A percentile compares a stretch with the other conserved stretches of the same genome.
These are phyloP conservation scores for Spea bombifrons DNA, from an alignment of 2,113 vertebrate genomes.

Conservation along the genomic window DNA sequence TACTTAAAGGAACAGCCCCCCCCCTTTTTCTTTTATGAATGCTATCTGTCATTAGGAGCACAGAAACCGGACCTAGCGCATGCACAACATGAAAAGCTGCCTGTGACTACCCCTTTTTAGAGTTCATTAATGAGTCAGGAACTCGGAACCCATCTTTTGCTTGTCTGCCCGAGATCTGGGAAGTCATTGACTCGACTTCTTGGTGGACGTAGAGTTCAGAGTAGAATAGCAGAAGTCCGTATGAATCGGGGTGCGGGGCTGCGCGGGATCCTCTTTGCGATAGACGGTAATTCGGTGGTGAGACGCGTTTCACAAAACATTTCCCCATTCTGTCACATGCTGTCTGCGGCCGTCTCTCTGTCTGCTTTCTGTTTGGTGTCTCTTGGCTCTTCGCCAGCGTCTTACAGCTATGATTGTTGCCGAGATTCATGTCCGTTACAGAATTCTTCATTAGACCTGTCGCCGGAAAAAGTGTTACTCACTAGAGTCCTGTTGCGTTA, in stretches of 20 bases:
- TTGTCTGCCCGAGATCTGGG: neutral
- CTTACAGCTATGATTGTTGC: neutral
- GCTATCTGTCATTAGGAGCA: too few relatives aligned
- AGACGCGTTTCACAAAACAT: constrained; percentile 41
- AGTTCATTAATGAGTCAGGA: too few relatives aligned
- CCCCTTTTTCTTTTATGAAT: too few relatives aligned
- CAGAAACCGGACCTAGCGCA: too few relatives aligned
- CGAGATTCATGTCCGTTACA: neutral
- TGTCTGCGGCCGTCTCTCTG: constrained; percentile 31
- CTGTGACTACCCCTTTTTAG: too few relatives aligned
- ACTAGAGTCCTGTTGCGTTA: too few relatives aligned
- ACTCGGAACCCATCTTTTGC: neutral
- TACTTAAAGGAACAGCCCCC: too few relatives aligned
- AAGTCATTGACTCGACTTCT: constrained; percentile 3
- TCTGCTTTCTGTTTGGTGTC: neutral
- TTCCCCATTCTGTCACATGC: constrained; percentile 42
- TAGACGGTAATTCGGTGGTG: constrained; percentile 38
- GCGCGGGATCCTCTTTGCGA: constrained; percentile 32
- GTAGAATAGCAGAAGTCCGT: neutral
- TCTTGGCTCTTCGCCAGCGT: neutral
- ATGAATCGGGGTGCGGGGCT: constrained; percentile 24
- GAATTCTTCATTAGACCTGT: neutral
- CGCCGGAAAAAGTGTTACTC: neutral
- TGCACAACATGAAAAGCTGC: too few relatives aligned
- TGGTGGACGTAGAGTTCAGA: neutral